Evolutionary conservation across 2,113 vertebrate species (phyloP).

Genomic region (Cinclus cinclus): DNA sequence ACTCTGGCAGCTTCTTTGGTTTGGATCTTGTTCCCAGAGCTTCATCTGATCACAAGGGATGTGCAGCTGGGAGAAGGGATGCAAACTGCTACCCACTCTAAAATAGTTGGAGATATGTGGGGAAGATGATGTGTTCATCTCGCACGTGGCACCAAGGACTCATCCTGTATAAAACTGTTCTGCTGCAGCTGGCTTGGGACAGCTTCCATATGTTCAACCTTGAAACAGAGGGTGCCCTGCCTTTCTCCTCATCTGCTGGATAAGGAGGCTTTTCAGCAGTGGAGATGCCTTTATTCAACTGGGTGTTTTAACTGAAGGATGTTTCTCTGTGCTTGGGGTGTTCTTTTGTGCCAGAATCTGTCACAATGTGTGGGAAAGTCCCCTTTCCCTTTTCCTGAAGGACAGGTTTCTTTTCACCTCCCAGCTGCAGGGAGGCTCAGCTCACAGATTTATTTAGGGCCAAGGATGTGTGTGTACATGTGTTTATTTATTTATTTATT

Average conservation of each 20-base stretch:
- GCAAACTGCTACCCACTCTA: background rate
- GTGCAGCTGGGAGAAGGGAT: background rate
- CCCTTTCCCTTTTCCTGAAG: background rate
- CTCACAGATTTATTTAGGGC: background rate
- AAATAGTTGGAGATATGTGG: background rate
- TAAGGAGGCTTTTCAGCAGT: background rate
- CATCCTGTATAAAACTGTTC: background rate
- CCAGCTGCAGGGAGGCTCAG: constrained; percentile 1
- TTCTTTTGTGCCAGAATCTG: background rate
- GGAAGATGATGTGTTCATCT: background rate
- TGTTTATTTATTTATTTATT: background rate
- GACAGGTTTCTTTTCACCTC: background rate
- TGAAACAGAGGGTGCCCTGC: background rate
- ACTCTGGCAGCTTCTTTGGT: background rate
- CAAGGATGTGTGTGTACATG: background rate
- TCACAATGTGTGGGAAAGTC: background rate
- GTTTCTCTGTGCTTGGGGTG: background rate
- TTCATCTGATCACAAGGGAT: background rate
- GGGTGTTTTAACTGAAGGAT: background rate
- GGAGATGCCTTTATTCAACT: background rate
- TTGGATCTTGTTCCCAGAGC: background rate
- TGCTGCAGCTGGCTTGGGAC: background rate
- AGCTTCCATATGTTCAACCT: background rate
- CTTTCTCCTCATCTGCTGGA: background rate
- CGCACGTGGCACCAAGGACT: background rate